Evolutionary conservation across 2,888 invertebrate genomes (phyloP), one percentile per base, ranked within the genome.

Genomic region (Clepsis dumicolana): DNA sequence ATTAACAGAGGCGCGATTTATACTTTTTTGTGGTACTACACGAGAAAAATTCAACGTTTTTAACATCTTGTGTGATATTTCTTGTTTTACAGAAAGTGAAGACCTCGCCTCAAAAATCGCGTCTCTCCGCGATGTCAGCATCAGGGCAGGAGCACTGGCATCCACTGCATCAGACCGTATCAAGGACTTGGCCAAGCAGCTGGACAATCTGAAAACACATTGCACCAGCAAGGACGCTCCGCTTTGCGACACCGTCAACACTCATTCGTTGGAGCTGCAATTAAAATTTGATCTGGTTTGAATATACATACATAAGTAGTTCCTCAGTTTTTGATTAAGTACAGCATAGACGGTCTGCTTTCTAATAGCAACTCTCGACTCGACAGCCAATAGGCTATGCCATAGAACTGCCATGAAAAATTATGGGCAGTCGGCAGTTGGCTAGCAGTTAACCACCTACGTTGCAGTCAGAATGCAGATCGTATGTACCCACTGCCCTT

Each of bases 221-320:
- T 97, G 97, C 83, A 92, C 94, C 59, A 87, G 93, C 64, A 95
- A 95, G 77, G 97, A 97, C 87, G 94, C 95, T 29, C 94, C 96
- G 52, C 94, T 97, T 0, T 97, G 97, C 84, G 96, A 96, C 74
- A 96, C 96, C 14, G 91, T 97, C 73, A 96, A 96, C 80, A 95
- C 96, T 63, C 93, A 95, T 72, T 96, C 96, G 48, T 94, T 97
- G 74, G 96, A 96, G 73, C 90, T 96, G 68, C 93, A 94, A 67
- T 94, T 96, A 77, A 93, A 94, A 57, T 94, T 95, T 74, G 95
- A 95, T 75, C 92, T 94, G 90, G 96, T 96, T 79, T 76, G 77
- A 61, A 56, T 21, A 32, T 61, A 32, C 12, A 35, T 44, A 14
- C 16, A 3, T 12, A n/a, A n/a, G n/a, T n/a, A n/a, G 8, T 7